These are phyloP conservation scores for Brachystomella parvula DNA, from an alignment of 1,140 invertebrate species.

Conservation along the genomic window DNA sequence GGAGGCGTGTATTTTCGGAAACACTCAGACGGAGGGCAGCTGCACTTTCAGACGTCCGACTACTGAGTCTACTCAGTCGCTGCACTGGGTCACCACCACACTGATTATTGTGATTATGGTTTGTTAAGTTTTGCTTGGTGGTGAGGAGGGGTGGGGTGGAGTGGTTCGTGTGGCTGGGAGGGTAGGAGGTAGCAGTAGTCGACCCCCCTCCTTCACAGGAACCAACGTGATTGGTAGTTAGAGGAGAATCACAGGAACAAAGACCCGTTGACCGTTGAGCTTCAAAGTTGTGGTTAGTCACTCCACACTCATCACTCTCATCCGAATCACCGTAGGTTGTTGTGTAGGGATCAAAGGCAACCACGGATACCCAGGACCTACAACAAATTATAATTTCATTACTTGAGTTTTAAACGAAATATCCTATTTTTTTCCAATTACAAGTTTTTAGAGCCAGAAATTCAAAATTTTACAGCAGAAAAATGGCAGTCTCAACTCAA, in stretches of 20 bases:
- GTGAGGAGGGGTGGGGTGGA: constrained; percentile 37
- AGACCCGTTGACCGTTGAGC: constrained; percentile 40
- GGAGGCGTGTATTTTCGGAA: constrained; percentile 26
- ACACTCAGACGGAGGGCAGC: constrained; percentile 25
- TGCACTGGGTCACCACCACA: too few relatives aligned
- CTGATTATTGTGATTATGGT: background rate
- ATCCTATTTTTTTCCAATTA: too few relatives aligned
- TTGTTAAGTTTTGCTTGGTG: too few relatives aligned
- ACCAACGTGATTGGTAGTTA: constrained; percentile 25
- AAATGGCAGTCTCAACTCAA: background rate
- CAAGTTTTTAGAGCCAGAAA: constrained; percentile 4
- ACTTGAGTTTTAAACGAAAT: too few relatives aligned
- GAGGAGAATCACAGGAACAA: constrained; percentile 48
- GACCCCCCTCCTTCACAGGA: background rate
- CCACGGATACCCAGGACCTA: constrained; percentile 93
- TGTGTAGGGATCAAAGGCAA: constrained; percentile 91
- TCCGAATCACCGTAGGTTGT: constrained; percentile 51
- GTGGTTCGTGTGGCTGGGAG: constrained; percentile 10
- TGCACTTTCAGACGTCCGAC: constrained; percentile 11
- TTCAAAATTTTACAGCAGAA: too few relatives aligned
- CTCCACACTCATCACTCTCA: constrained; percentile 38
- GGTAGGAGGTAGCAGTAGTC: constrained; percentile 14
- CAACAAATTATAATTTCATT: constrained; percentile 44
- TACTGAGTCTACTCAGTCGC: constrained; percentile 41
- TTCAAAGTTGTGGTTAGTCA: constrained; percentile 35